Evolutionary conservation across 64 coral and sea anemone genomes (phyloP).

Genomic region (Pachyseris speciosa): DNA sequence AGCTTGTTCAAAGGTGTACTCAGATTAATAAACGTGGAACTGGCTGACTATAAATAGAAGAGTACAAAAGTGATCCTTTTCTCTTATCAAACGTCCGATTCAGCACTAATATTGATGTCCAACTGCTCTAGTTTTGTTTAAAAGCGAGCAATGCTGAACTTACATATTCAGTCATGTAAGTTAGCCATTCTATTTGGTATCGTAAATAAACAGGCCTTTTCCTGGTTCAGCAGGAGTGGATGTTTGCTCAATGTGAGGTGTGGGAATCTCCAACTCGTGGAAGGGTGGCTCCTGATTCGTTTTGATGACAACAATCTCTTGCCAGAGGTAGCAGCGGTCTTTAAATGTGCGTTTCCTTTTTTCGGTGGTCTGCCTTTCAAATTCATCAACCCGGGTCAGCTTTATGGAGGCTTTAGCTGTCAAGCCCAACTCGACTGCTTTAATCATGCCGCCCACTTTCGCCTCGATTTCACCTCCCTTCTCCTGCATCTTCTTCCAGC

Average conservation of each 20-base stretch:
- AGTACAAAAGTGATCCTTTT: too few relatives aligned
- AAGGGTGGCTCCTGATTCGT: constrained; percentile 12
- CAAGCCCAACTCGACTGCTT: background rate
- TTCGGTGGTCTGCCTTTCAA: constrained; percentile 1
- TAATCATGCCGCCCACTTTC: background rate
- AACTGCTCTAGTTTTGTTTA: too few relatives aligned
- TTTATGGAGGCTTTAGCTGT: background rate
- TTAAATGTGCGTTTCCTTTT: background rate
- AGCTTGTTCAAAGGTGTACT: too few relatives aligned
- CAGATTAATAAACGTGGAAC: too few relatives aligned
- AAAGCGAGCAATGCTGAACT: too few relatives aligned
- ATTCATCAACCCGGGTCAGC: constrained; percentile 44
- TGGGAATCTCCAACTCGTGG: constrained; percentile 19
- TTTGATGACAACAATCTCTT: constrained; percentile 52
- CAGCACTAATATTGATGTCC: too few relatives aligned
- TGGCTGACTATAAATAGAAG: too few relatives aligned
- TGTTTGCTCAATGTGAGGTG: constrained; percentile 1
- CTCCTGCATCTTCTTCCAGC: constrained; percentile 23
- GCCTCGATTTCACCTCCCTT: background rate
- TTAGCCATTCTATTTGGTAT: too few relatives aligned
- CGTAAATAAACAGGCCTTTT: constrained; percentile 1
- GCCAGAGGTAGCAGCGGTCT: constrained; percentile 44
- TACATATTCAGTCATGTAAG: too few relatives aligned
- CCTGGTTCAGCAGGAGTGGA: background rate
- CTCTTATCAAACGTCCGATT: too few relatives aligned